These are phyloP conservation scores for Hippocampus barbouri DNA, from an alignment of 2,113 vertebrate species.

Conservation along the genomic window DNA sequence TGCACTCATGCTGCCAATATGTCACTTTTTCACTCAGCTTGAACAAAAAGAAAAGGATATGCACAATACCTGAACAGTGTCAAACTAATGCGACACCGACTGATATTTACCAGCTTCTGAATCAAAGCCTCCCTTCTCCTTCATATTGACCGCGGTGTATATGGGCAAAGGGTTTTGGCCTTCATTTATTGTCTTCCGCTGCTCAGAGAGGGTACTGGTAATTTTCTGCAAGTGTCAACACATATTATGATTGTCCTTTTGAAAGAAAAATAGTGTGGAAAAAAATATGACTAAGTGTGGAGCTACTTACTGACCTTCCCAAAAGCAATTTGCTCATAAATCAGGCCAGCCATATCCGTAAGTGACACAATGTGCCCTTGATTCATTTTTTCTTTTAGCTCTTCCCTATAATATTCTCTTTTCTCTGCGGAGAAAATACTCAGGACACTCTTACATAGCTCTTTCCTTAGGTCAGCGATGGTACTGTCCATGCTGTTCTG, in stretches of 20 bases:
- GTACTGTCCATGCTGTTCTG: slow-evolving; percentile 59
- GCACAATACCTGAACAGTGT: too few species aligned
- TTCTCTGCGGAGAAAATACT: slow-evolving; percentile 66
- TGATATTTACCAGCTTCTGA: slow-evolving; percentile 38
- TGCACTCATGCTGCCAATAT: too few species aligned
- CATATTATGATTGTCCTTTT: neutral
- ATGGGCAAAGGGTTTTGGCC: slow-evolving; percentile 86
- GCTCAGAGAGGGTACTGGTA: slow-evolving; percentile 74
- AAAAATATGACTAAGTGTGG: too few species aligned
- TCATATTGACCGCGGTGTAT: slow-evolving; percentile 82
- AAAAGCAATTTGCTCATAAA: slow-evolving; percentile 77
- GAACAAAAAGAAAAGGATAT: too few species aligned
- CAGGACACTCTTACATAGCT: slow-evolving; percentile 66
- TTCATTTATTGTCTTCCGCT: slow-evolving; percentile 69
- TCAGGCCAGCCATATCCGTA: slow-evolving; percentile 78
- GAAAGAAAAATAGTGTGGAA: too few species aligned
- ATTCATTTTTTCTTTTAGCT: slow-evolving; percentile 62
- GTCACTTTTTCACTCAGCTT: too few species aligned
- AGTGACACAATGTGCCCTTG: slow-evolving; percentile 65
- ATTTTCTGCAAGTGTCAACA: slow-evolving; percentile 61
- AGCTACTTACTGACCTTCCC: slow-evolving; percentile 53
- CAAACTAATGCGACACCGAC: too few species aligned
- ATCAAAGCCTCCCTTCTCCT: slow-evolving; percentile 52
- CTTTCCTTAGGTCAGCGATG: slow-evolving; percentile 49
- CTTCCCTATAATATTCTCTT: slow-evolving; percentile 72